A percentile compares a stretch with the other conserved stretches of the same genome.
These are phyloP conservation scores for Coelopa frigida DNA, from an alignment of 1,140 invertebrate genomes.

Conservation along the genomic window DNA sequence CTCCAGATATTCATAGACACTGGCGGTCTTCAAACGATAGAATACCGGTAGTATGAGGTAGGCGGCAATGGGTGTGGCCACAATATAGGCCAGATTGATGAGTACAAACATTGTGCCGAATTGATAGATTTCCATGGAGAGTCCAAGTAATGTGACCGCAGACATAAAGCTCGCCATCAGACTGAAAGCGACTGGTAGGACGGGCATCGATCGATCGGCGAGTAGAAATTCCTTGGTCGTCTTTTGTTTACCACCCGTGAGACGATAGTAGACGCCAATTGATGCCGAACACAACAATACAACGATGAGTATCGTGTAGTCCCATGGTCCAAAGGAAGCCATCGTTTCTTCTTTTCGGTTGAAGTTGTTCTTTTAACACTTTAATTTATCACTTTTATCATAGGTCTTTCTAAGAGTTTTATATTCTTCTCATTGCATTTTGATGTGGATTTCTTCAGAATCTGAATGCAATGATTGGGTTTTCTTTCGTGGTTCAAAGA, in stretches of 20 bases:
- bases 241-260: constrained; percentile 79
- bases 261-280: constrained; percentile 76
- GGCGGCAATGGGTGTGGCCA: constrained; percentile 72
- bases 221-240: constrained; percentile 53
- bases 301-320: constrained; percentile 58
- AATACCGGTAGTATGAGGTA: constrained; percentile 84
- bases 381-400: not conserved
- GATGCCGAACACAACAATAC: constrained; percentile 57
- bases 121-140: constrained; percentile 78
- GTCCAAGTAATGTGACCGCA: constrained; percentile 81
- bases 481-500: too few species aligned
- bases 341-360: constrained; percentile 16
- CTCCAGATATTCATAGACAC: constrained; percentile 88
- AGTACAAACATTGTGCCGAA: constrained; percentile 76
- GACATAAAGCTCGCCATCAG: constrained; percentile 94
- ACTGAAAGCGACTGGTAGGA: constrained; percentile 74
- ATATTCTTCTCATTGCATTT: too few species aligned
- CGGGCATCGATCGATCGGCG: constrained; percentile 37
- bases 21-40: constrained; percentile 75
- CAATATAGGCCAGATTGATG: constrained; percentile 73
- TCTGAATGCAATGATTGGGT: too few species aligned
- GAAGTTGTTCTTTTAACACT: not conserved
- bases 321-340: constrained; percentile 44
- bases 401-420: too few species aligned
- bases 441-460: too few species aligned